Conservation (phyloP, 2,113 vertebrate species). For the Vireo altiloquus region DNA sequence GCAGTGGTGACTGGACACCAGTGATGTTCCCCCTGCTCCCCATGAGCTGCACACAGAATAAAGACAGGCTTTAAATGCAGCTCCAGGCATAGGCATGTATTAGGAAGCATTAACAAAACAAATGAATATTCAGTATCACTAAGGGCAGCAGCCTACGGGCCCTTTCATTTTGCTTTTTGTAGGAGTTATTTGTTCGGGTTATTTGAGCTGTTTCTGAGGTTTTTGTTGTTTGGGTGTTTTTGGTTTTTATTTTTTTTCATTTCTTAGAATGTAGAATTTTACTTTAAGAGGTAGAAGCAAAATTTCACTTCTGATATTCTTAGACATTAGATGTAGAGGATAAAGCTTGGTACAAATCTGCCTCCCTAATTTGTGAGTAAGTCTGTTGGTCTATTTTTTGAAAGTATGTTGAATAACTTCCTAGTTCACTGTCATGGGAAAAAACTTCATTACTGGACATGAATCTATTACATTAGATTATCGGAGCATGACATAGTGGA, state of each 20-base stretch:
- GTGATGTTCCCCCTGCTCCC: background rate
- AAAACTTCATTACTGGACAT: background rate
- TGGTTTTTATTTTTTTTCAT: background rate
- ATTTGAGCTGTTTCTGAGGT: accelerated
- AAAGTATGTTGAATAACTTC: background rate
- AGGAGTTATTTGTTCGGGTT: background rate
- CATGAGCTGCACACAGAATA: background rate
- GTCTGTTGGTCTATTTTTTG: background rate
- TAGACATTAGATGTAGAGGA: background rate
- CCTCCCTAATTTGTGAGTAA: background rate
- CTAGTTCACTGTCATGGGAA: background rate
- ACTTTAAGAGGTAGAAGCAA: background rate
- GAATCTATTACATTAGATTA: background rate
- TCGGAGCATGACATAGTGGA: background rate
- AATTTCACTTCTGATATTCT: background rate
- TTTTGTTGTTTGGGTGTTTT: background rate
- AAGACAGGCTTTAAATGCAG: background rate
- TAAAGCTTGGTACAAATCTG: background rate
- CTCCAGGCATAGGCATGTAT: background rate
- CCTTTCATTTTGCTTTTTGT: background rate
- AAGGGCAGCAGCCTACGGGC: accelerated
- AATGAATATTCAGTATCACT: background rate
- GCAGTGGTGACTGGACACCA: too few relatives aligned
- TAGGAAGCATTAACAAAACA: background rate
- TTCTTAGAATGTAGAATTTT: background rate